Evolutionary conservation across 2,797 vertebrate species (phyloP).

Genomic region (Peromyscus aztecus): DNA sequence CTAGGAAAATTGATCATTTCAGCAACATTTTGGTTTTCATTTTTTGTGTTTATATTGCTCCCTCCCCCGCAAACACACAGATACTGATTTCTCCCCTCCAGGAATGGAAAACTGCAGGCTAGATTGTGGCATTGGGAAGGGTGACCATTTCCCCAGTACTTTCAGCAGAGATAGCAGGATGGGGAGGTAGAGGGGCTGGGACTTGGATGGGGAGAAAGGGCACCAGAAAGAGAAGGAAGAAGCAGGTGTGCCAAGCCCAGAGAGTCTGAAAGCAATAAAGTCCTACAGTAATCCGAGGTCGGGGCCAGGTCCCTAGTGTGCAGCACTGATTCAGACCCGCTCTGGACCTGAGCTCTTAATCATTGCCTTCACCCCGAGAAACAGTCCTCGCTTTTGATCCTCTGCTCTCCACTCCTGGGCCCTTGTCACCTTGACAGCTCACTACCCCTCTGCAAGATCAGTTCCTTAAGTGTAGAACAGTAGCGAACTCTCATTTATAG

Average conservation of each 20-base stretch:
- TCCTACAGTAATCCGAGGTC: neutral
- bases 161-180: neutral
- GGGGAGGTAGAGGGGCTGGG: neutral
- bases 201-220: neutral
- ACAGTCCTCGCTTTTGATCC: neutral
- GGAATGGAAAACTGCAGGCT: neutral
- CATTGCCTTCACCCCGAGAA: conserved; percentile 13
- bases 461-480: neutral
- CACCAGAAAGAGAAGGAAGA: neutral
- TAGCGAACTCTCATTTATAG: neutral
- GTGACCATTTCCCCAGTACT: neutral
- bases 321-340: neutral
- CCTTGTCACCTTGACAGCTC: conserved; percentile 25
- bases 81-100: neutral
- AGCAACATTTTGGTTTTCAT: neutral
- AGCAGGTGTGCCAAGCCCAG: neutral
- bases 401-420: neutral
- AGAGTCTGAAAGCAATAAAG: conserved; percentile 61
- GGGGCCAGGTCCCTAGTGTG: conserved; percentile 29
- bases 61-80: neutral
- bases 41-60: neutral
- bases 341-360: neutral
- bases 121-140: neutral
- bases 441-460: neutral
- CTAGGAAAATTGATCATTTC: neutral